Conservation (phyloP, 1,140 invertebrate genomes). For the Delia radicum region DNA sequence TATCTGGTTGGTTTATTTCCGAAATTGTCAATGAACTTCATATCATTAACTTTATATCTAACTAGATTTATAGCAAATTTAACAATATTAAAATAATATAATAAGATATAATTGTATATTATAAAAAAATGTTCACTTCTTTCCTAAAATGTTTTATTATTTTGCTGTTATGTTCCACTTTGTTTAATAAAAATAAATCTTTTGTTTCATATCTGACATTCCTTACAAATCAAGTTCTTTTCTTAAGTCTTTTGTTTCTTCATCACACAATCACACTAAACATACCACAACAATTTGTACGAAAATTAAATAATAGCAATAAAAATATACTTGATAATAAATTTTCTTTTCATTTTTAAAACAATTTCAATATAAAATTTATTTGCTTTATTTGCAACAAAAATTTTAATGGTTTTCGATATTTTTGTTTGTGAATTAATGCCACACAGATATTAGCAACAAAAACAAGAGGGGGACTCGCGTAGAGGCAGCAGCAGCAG, state of each 20-base stretch:
- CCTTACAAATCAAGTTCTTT: conserved; percentile 11
- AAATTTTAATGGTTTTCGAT: conserved; percentile 5
- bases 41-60: no score
- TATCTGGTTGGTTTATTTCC: no score
- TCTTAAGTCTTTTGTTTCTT: conserved; percentile 28
- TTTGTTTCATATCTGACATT: neutral
- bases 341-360: conserved; percentile 6
- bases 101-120: no score
- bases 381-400: neutral
- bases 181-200: no score
- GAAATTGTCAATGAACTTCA: no score
- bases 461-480: neutral
- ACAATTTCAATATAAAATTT: conserved; percentile 11
- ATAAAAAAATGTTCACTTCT: no score
- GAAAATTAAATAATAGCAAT: conserved; percentile 17
- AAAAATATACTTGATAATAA: neutral
- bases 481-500: neutral
- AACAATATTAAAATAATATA: no score
- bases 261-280: neutral
- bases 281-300: neutral
- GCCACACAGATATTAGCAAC: neutral
- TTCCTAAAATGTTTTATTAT: no score
- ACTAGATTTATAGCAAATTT: no score
- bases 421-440: neutral
- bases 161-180: no score